Evolutionary conservation across 1,140 invertebrate species (phyloP).

Genomic region (Drosophila sucinea): DNA sequence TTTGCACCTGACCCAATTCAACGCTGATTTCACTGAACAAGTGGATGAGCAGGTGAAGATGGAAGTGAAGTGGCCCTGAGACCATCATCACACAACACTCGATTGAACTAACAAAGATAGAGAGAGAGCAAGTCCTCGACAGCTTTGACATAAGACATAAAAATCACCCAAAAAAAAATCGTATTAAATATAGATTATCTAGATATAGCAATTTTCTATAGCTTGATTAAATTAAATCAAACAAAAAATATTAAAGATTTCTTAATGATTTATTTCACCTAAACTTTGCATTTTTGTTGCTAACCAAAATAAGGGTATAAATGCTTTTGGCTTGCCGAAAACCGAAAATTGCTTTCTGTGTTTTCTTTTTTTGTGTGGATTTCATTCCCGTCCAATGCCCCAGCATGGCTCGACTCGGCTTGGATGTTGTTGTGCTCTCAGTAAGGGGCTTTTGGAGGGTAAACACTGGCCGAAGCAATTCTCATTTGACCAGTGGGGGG

Average conservation of each 20-base stretch:
- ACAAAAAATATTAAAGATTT: no score
- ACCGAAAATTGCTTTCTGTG: not conserved
- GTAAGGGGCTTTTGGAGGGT: not conserved
- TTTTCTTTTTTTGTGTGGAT: slow-evolving; percentile 31
- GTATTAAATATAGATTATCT: not conserved
- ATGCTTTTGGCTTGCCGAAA: not conserved
- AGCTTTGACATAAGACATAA: not conserved
- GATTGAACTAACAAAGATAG: not conserved
- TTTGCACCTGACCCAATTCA: slow-evolving; percentile 55
- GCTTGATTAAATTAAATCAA: no score
- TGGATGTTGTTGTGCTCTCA: not conserved
- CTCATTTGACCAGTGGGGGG: slow-evolving; percentile 9
- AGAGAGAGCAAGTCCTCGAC: not conserved
- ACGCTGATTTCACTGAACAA: slow-evolving; percentile 28
- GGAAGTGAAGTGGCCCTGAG: slow-evolving; percentile 31
- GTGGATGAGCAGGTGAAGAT: slow-evolving; percentile 27
- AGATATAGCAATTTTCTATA: not conserved
- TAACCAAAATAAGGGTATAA: not conserved
- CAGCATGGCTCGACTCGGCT: no score
- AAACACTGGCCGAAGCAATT: not conserved
- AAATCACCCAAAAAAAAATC: not conserved
- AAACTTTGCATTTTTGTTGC: no score
- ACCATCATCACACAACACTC: slow-evolving; percentile 23
- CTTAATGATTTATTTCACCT: no score
- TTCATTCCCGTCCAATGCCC: not conserved